Evolutionary conservation across 2,113 vertebrate species (phyloP).

Genomic region (Vicugna pacos): DNA sequence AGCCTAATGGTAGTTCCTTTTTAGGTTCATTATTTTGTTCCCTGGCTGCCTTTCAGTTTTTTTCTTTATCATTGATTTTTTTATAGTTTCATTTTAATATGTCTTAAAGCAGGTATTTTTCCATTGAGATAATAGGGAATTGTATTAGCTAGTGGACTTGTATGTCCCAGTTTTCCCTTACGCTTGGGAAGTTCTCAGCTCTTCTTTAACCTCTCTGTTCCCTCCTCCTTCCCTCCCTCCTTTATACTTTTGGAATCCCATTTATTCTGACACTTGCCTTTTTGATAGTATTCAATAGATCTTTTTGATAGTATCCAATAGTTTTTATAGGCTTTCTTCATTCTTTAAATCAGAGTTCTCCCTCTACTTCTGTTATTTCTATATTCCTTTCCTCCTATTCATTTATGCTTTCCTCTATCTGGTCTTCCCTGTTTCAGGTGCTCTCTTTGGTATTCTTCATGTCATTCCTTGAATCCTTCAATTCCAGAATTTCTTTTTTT

Average conservation of each 20-base stretch:
- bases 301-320: background rate
- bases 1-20: background rate
- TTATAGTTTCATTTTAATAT: background rate
- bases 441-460: background rate
- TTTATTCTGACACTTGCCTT: background rate
- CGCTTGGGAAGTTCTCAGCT: background rate
- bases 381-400: background rate
- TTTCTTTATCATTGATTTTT: background rate
- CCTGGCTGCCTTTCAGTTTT: background rate
- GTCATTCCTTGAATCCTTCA: background rate
- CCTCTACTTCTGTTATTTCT: background rate
- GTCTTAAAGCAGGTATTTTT: background rate
- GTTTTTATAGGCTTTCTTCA: too few species aligned
- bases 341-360: background rate
- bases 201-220: background rate
- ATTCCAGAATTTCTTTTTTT: background rate
- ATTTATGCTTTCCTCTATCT: background rate
- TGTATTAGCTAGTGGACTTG: background rate
- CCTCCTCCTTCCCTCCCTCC: background rate
- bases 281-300: background rate
- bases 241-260: background rate
- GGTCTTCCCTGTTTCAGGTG: background rate
- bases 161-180: background rate
- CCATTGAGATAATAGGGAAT: background rate
- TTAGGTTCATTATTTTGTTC: background rate